Evolutionary conservation across 2,113 vertebrate genomes (phyloP), one percentile per base, ranked within the genome.

Genomic region (Geococcyx californianus): DNA sequence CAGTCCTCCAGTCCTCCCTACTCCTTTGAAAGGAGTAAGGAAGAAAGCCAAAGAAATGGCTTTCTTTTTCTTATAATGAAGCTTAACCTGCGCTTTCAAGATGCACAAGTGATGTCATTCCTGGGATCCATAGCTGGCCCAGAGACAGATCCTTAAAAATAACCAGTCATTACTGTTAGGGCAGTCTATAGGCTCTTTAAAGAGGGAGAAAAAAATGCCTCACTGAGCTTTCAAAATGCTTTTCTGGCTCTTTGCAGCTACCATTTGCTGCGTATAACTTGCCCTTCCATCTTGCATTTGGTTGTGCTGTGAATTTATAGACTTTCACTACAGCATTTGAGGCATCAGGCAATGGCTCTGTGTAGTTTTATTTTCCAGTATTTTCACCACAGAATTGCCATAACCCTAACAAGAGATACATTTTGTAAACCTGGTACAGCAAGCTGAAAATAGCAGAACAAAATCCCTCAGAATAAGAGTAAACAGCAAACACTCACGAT

Each of bases 311-410:
- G 40, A n/a, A 64, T 62, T 73, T 66, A 44, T n/a, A 21, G 69
- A 44, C n/a, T 59, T 75, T 5, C 5, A 4, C 45, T 51, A 10
- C 5, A 10, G 62, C 34, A 24, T 24, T 55, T 1, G 0, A 1
- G 6, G 29, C 51, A 73, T 24, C 34, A 60, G 33, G 33, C 21
- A 17, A 20, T 0, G 7, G 28, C 56, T 44, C 68, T 1, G 0
- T 9, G 36, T 8, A 21, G 31, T 13, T 85, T 52, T 17, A 49
- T 69, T 42, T 25, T 13, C 31, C 36, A 60, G 59, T 36, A 12
- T 45, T 54, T 60, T 69, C 66, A 79, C 42, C 0, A 1, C 62
- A 51, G 40, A 72, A 81, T 40, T 74, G 36, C 66, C 63, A 72
- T 75, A 68, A 19, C 3, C 9, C 38, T 68, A 78, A 85, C 0